Evolutionary conservation across 2,797 vertebrate species (phyloP), one percentile per base, ranked within the genome.

Genomic region (Odontamblyopus rebecca): DNA sequence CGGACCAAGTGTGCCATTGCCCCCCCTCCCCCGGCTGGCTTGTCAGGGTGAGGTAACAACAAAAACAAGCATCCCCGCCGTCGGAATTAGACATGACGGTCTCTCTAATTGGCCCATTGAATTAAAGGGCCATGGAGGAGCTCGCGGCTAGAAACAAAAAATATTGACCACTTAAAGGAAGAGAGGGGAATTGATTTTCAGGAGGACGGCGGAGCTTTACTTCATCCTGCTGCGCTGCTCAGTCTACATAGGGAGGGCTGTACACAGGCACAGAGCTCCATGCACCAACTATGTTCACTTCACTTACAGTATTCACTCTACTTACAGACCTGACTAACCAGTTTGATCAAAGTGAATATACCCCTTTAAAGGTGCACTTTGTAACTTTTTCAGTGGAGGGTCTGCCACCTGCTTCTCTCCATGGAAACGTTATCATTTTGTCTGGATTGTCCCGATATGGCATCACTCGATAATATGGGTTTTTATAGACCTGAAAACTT

Each of bases 151-250:
- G 95, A 96, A 92, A 92, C 91, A 90, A 96, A 65, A 98, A 96
- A 98, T 96, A 98, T 95, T 95, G 96, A 96, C 95, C 96, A 97
- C 96, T 98, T 97, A 97, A 95, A 92, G 87, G 93, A 95, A 91
- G 94, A 94, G 88, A 75, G 90, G 91, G 88, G 89, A 94, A 97
- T 97, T 96, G 97, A 98, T 97, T 97, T 93, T 96, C 75, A 93
- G 93, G 94, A 94, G 89, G 92, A 85, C 83, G 70, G 84, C 64
- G 15, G 93, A 88, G 89, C 78, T 95, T 95, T 96, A 93, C 93
- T 93, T 95, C 95, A 93, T 93, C 91, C 83, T 61, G 75, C 74
- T 74, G 89, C 78, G 86, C 90, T 59, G 53, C 81, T 73, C 57
- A 29, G 27, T 30, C 13, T 60, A 27, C 54, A 26, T 12, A 60